Conservation (phyloP, 2,888 invertebrate genomes). For the Platycnemis pennipes region DNA sequence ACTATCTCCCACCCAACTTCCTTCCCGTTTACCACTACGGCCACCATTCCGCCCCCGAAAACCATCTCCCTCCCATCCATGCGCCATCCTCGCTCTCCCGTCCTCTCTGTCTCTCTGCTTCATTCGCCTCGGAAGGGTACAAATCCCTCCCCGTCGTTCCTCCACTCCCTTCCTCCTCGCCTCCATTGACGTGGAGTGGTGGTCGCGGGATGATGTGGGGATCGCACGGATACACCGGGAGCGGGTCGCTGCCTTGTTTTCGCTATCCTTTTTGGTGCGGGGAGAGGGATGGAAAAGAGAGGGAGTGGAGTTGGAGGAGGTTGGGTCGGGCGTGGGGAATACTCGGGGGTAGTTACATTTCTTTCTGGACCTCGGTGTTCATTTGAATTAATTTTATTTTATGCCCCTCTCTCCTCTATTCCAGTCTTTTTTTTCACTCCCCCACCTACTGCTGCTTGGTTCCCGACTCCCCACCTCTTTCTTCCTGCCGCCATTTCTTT, state of each 20-base stretch:
- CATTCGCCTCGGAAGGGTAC: not conserved
- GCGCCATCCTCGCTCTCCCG: not conserved
- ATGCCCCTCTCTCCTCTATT: slow-evolving; percentile 22
- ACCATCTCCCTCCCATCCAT: not conserved
- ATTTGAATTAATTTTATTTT: slow-evolving; percentile 65
- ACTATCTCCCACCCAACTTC: not conserved
- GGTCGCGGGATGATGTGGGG: not conserved
- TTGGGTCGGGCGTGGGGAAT: not conserved
- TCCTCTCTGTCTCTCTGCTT: not conserved
- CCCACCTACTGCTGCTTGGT: not conserved
- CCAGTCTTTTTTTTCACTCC: not conserved
- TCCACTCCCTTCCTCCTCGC: not conserved
- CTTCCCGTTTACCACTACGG: not conserved
- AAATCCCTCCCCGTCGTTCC: not conserved
- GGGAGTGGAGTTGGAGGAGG: not conserved
- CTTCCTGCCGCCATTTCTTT: slow-evolving; percentile 53
- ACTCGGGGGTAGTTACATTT: slow-evolving; percentile 46
- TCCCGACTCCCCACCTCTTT: not conserved
- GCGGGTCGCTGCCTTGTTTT: slow-evolving; percentile 33
- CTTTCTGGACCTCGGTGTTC: slow-evolving; percentile 54
- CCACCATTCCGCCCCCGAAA: not conserved
- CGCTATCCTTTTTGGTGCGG: slow-evolving; percentile 26
- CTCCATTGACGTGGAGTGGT: slow-evolving; percentile 1
- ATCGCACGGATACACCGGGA: not conserved
- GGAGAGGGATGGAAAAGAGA: not conserved